Evolutionary conservation across 2,113 vertebrate genomes (phyloP).

Genomic region (Corydoras maculifer): DNA sequence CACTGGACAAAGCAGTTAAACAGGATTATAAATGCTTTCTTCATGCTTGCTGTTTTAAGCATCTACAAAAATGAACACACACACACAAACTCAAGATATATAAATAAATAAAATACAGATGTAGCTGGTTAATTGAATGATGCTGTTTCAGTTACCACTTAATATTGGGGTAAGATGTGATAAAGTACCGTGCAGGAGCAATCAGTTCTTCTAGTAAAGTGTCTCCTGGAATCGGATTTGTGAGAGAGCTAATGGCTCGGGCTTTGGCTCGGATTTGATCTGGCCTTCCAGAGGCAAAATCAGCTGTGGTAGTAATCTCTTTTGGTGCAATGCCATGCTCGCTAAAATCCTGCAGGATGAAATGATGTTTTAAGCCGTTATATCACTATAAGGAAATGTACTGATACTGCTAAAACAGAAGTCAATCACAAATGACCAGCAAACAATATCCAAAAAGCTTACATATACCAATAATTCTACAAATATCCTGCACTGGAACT

Average conservation of each 20-base stretch:
- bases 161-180: no score
- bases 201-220: conserved; percentile 82
- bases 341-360: conserved; percentile 74
- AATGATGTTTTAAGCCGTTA: background rate
- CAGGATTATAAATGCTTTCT: background rate
- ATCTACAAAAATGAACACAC: no score
- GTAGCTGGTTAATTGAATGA: no score
- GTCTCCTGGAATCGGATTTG: conserved; percentile 82
- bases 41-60: background rate
- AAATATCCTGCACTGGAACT: no score
- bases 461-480: no score
- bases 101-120: no score
- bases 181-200: conserved; percentile 72
- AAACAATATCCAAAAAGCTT: no score
- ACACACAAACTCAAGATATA: no score
- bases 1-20: no score
- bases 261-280: conserved; percentile 77
- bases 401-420: no score
- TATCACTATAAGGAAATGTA: background rate
- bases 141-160: no score
- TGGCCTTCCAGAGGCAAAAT: conserved; percentile 78
- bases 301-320: conserved; percentile 79
- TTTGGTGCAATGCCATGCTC: conserved; percentile 92
- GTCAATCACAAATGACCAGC: no score
- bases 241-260: conserved; percentile 67